Percentiles rank a stretch among this genome's conserved stretches.
Conservation (phyloP, 2,113 vertebrate genomes). For the Crotalus helleri region DNA sequence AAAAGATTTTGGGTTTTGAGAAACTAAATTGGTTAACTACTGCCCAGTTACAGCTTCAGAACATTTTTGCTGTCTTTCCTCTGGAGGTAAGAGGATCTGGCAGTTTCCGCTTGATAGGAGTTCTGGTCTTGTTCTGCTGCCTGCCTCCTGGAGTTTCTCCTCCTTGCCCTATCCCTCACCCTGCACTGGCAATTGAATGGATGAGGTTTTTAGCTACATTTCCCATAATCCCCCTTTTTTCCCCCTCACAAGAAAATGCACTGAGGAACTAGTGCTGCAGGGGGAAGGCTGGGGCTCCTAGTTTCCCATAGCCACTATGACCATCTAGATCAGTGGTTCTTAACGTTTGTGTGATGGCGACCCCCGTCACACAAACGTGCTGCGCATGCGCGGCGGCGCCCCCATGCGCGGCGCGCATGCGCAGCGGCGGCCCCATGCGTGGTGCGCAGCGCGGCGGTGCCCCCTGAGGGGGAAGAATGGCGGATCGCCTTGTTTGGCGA, state of each 20-base stretch:
- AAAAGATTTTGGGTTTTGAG: neutral
- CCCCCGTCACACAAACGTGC: too few species aligned
- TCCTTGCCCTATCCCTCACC: neutral
- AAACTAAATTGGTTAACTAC: neutral
- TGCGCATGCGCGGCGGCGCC: too few species aligned
- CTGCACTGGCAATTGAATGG: neutral
- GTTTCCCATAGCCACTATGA: neutral
- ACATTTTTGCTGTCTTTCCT: neutral
- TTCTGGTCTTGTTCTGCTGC: neutral
- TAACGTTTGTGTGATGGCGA: too few species aligned
- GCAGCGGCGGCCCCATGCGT: too few species aligned
- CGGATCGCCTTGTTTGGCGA: too few species aligned
- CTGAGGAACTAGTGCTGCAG: neutral
- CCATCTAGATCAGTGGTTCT: neutral
- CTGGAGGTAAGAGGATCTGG: neutral
- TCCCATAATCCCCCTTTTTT: neutral
- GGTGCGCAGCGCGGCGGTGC: too few species aligned
- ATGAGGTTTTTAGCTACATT: neutral
- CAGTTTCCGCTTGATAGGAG: neutral
- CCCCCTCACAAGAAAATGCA: neutral
- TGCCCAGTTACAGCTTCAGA: neutral
- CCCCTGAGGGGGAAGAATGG: too few species aligned
- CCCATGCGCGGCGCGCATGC: too few species aligned
- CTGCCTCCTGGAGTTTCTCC: neutral
- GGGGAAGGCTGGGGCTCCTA: neutral